Evolutionary conservation across 2,113 vertebrate genomes (phyloP).

Genomic region (Lepisosteus oculatus): DNA sequence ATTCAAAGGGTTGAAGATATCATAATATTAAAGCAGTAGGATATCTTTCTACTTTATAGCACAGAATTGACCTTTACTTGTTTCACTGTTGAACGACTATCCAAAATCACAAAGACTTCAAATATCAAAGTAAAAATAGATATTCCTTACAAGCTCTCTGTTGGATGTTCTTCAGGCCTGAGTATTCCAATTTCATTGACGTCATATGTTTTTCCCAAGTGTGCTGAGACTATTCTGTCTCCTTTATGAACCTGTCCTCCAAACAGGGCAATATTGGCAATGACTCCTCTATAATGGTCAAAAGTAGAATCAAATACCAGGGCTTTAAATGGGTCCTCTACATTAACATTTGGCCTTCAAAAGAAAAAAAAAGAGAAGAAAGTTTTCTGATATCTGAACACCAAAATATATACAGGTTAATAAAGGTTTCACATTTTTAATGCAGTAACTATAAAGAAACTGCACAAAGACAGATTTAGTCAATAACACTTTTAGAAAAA

Average conservation of each 20-base stretch:
- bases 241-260: slow-evolving; percentile 83
- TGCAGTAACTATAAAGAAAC: no score
- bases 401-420: no score
- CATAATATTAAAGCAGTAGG: no score
- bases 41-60: no score
- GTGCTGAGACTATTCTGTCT: slow-evolving; percentile 76
- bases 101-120: no score
- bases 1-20: no score
- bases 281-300: slow-evolving; percentile 88
- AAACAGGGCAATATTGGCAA: slow-evolving; percentile 85
- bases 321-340: slow-evolving; percentile 76
- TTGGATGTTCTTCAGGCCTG: slow-evolving; percentile 77
- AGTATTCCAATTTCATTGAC: slow-evolving; percentile 89
- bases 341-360: slow-evolving; percentile 67
- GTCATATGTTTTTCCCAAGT: slow-evolving; percentile 83
- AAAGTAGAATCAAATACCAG: slow-evolving; percentile 94
- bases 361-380: background rate
- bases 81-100: no score
- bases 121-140: slow-evolving; percentile 28
- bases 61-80: no score
- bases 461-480: no score
- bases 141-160: background rate
- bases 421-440: no score
- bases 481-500: no score
- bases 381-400: no score